Base-by-base conservation (phyloP, 2,797 vertebrate genomes). In the Xiphophorus birchmanni region DNA sequence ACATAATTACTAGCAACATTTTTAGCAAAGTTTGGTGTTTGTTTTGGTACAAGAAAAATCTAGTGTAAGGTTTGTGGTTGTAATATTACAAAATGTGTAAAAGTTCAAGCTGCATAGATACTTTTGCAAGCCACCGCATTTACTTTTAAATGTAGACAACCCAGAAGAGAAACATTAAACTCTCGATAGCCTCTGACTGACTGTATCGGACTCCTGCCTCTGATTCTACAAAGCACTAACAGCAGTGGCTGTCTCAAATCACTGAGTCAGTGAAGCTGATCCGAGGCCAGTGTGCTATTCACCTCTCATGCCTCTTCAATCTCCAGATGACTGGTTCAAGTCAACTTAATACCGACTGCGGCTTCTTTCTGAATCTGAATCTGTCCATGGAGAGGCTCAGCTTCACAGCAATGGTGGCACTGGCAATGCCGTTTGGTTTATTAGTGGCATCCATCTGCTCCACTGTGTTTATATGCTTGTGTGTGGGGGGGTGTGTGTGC, bases 401-500 rank as follows among this genome's bases (percentile, higher is more conserved):
- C 78, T 84, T 86, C 82, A 71, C 74, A 84, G 78, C 37, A 5
- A 69, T 77, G 69, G 23, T 80, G 81, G 80, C 87, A 87, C 48
- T 86, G 83, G 82, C 87, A 76, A 42, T 88, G 86, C 79, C 90
- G 89, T 91, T 93, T 90, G 82, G 54, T 86, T 81, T 85, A 84
- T 92, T 83, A 89, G 88, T 81, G 75, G 81, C 69, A 73, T 91
- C 90, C 91, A 89, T 92, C 89, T 92, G 90, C 84, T 85, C 73
- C 23, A 26, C 73, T 77, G 77, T 75, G 78, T 60, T 67, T 77
- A 40, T 69, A 26, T 48, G 50, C 58, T 9, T 63, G 42, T 56
- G 48, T 35, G 17, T 17, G 58, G 42, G 58, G 73, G 18, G 48
- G 54, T 63, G 54, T 65, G 48, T 69, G 44, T 37, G 17, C 78